Evolutionary conservation across 2,888 invertebrate genomes (phyloP), one percentile per base, ranked within the genome.

Genomic region (Drosophila peninsularis): DNA sequence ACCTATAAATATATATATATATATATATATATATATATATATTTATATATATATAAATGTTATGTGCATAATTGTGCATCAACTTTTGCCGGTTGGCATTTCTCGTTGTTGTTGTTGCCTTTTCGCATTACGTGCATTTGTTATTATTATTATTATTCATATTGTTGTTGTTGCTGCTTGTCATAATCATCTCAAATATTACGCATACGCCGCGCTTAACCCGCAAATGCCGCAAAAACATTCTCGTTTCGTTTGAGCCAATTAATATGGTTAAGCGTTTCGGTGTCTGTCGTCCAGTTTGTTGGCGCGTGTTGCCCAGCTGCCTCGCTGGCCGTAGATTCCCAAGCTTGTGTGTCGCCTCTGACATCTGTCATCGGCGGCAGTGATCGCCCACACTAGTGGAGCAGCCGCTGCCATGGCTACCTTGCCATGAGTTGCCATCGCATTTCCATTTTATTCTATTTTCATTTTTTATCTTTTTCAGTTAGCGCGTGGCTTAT

Each of bases 181-280:
- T 75, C 63, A 69, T 71, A 65, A 75, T 82, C 79, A 52, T 36
- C 14, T 19, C 34, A 37, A 55, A 45, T 79, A 81, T 82, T 81
- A 79, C 80, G 78, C 82, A 86, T 86, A 78, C 82, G 78, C 71
- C 78, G 30, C 42, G 62, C 56, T 52, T 66, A 41, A 65, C 56
- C 79, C 67, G 55, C 77, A 76, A 65, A 73, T 60, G 52, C 77
- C 54, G 55, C 71, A 73, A 45, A 50, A n/a, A 21, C 17, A 45
- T 45, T 36, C 24, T 19, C 32, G 13, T 5, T 27, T 39, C 3
- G 5, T 27, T 52, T 49, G 52, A 52, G 86, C 83, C 88, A 88
- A 85, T 85, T 85, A 88, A 88, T 85, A 83, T 83, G 86, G 82
- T 82, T 80, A 82, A 32, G 82, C 80, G 85, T 70, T 52, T 53